Base-by-base conservation (phyloP, 2,113 vertebrate genomes). In the Hylia prasina region DNA sequence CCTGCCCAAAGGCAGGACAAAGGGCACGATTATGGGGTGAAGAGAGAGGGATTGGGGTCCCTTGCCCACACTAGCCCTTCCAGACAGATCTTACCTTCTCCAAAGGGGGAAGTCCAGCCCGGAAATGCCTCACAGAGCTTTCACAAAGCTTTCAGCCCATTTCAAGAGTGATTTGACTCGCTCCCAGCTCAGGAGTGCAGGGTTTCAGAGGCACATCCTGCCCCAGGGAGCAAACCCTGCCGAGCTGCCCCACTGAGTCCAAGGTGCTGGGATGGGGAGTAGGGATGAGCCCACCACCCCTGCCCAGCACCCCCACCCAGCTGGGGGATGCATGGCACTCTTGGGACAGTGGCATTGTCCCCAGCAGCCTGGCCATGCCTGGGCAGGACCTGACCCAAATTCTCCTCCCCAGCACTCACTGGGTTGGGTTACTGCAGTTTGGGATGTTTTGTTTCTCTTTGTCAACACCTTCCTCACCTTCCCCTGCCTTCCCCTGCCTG, bases 181-280 rank as follows among this genome's bases (percentile, higher is more conserved):
- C 37, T 42, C 37, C 22, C 33, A 27, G 12, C 56, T 31, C 30
- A 12, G 57, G 7, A n/a, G 3, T 0, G 1, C 1, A 3, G 35
- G 21, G 18, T 83, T 68, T 11, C 7, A 5, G 79, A 9, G 13
- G 11, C 22, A 20, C n/a, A 6, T 25, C 45, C 39, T 3, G 0
- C n/a, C 24, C 30, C 4, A 3, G 13, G 15, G 11, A 57, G 15
- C 18, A 47, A 56, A 76, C 9, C 14, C 16, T 12, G 8, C 60
- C 0, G 0, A 20, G 28, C 30, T 3, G 7, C 45, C 31, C 11
- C 25, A 30, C 18, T 0, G 3, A 50, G 47, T 39, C 33, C 3
- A 2, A 48, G 22, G 10, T 17, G 27, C 23, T 31, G 39, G n/a
- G n/a, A 4, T 11, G 21, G 31, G 65, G 21, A 39, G 53, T 4